phyloP scores from a whole-genome alignment of 2,797 vertebrate genomes.

The Sebastes minor region DNA sequence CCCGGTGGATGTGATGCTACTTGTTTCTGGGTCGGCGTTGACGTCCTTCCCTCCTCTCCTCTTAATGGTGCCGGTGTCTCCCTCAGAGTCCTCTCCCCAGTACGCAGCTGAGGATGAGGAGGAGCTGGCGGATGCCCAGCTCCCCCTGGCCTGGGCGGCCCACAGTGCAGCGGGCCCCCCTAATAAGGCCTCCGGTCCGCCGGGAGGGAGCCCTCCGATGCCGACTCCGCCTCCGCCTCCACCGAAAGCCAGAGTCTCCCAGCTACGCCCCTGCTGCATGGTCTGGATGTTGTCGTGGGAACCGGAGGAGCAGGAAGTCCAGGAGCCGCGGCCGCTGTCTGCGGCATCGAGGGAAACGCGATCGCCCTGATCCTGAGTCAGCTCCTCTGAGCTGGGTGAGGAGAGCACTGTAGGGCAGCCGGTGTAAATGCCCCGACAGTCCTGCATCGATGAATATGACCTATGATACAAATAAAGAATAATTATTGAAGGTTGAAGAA shows the following conservation, averaged over 20 bases:
- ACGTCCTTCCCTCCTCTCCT: slow-evolving; percentile 96
- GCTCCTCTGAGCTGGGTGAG: slow-evolving; percentile 95
- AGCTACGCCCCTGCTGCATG: slow-evolving; percentile 97
- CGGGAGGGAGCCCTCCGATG: slow-evolving; percentile 63
- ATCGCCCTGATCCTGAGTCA: slow-evolving; percentile 97
- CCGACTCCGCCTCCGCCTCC: slow-evolving; percentile 83
- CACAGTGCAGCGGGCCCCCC: slow-evolving; percentile 79
- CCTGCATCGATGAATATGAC: slow-evolving; percentile 91
- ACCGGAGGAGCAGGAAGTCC: slow-evolving; percentile 98
- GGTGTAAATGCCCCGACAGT: slow-evolving; percentile 90
- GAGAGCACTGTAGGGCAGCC: slow-evolving; percentile 90
- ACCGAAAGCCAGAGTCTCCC: slow-evolving; percentile 93
- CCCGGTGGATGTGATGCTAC: slow-evolving; percentile 88
- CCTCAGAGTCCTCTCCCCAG: slow-evolving; percentile 98
- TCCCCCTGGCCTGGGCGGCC: slow-evolving; percentile 93
- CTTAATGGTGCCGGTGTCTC: slow-evolving; percentile 98
- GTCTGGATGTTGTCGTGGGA: slow-evolving; percentile 99
- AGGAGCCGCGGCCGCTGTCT: slow-evolving; percentile 97
- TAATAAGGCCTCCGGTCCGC: slow-evolving; percentile 65
- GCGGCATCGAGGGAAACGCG: slow-evolving; percentile 95
- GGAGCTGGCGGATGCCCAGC: slow-evolving; percentile 90
- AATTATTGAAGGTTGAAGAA: not conserved
- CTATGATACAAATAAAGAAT: slow-evolving; percentile 59
- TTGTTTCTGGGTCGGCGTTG: slow-evolving; percentile 89
- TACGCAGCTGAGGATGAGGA: slow-evolving; percentile 89